Evolutionary conservation across 1,140 invertebrate genomes (phyloP), one percentile per base, ranked within the genome.

Genomic region (Rhyacophila brunnea): DNA sequence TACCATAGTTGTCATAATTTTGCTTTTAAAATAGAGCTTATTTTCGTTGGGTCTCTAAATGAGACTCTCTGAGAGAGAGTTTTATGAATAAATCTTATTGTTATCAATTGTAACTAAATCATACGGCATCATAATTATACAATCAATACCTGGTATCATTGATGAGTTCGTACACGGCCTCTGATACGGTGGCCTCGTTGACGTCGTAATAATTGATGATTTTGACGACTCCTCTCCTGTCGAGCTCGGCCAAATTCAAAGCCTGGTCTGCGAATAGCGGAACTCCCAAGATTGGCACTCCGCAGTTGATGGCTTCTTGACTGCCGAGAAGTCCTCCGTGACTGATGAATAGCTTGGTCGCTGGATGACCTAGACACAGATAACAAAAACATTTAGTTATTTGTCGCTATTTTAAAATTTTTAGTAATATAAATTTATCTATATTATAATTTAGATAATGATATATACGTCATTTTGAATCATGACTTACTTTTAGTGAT

Each of bases 201-300:
- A 72, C 65, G 4, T 75, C 66, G 17, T 68, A 62, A 19, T 78
- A 66, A 0, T 66, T 68, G 10, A 77, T 62, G 0, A 72, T 70
- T 17, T 68, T 56, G 5, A 73, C 74, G 0, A 78, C 73, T 9
- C 74, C 75, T 7, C 74, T 66, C 45, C 76, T 72, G 9, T 64
- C 60, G 71, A 79, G 73, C 1, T 74, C 72, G 10, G 70, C 67
- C 5, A 71, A 73, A 60, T 79, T 79, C 2, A 79, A 71, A 6
- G 71, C 74, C 66, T 89, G 85, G 61, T 90, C 88, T 1, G 75
- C 80, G 58, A 85, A 81, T 19, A 89, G 64, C 0, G 87, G 86
- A 6, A 88, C 73, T 58, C 77, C 78, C 18, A 83, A 62, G 58
- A 81, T 73, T 0, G 81, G 80, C 11, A 81, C 74, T 6, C 75